Evolutionary conservation across 2,797 vertebrate species (phyloP).

Genomic region (Rhadinocentrus ornatus): DNA sequence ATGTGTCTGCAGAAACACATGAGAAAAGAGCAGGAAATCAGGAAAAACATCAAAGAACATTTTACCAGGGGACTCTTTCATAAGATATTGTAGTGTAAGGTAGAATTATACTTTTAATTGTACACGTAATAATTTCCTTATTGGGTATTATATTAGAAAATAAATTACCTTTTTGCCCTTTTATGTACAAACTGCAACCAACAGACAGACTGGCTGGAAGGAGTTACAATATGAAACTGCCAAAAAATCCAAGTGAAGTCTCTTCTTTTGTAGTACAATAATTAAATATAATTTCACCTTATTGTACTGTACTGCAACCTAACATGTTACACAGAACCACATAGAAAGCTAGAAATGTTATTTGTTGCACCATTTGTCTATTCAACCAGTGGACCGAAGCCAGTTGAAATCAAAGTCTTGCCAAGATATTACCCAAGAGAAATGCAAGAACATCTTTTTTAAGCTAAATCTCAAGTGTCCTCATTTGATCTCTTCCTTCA

Average conservation of each 20-base stretch:
- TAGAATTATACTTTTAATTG: not conserved
- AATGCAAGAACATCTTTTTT: not conserved
- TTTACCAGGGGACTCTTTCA: not conserved
- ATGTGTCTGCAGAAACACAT: conserved; percentile 4
- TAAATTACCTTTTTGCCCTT: not conserved
- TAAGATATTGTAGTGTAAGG: not conserved
- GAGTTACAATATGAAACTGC: not conserved
- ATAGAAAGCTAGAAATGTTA: not conserved
- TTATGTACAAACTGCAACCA: not conserved
- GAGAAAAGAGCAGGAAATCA: not conserved
- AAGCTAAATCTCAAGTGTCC: not conserved
- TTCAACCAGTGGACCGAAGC: not conserved
- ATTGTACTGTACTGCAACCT: not conserved
- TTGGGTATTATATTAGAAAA: not conserved
- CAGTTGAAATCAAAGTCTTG: conserved; percentile 6
- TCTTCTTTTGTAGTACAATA: not conserved
- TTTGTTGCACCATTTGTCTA: conserved; percentile 8
- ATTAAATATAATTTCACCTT: not conserved
- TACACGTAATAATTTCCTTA: not conserved
- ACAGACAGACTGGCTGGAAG: not conserved
- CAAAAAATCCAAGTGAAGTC: not conserved
- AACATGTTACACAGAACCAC: conserved; percentile 7
- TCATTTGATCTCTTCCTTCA: not conserved
- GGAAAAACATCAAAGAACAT: not conserved
- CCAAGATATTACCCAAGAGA: not conserved